These are phyloP conservation scores for Pseudocheirus occidentalis DNA, from an alignment of 2,797 vertebrate species.

Conservation along the genomic window DNA sequence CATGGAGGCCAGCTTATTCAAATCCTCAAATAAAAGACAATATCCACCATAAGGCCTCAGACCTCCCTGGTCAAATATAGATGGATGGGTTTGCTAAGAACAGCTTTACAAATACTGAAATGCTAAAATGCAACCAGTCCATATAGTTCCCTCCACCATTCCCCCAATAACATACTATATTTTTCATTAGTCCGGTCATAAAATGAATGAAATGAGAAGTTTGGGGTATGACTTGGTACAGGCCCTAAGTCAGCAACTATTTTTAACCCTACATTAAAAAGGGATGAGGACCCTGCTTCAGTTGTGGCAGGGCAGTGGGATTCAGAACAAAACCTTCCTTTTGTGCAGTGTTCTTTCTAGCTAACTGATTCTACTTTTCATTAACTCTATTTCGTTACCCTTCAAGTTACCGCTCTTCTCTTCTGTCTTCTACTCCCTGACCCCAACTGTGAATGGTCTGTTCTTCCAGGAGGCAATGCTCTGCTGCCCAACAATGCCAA, in stretches of 20 bases:
- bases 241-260: background rate
- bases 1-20: background rate
- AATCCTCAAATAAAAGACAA: background rate
- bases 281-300: background rate
- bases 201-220: background rate
- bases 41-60: background rate
- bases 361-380: background rate
- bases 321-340: background rate
- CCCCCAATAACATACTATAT: background rate
- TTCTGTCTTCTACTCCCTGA: background rate
- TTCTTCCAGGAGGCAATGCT: background rate
- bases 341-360: background rate
- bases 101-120: background rate
- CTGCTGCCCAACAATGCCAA: background rate
- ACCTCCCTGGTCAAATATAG: background rate
- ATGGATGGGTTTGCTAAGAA: background rate
- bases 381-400: background rate
- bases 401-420: background rate
- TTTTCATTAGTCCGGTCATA: background rate
- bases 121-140: background rate
- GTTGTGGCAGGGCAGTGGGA: background rate
- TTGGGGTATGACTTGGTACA: background rate
- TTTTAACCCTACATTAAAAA: background rate
- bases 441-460: background rate
- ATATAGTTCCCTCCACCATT: background rate